Evolutionary conservation across 2,797 vertebrate genomes (phyloP), one percentile per base, ranked within the genome.

Genomic region (Galaxias olidus): DNA sequence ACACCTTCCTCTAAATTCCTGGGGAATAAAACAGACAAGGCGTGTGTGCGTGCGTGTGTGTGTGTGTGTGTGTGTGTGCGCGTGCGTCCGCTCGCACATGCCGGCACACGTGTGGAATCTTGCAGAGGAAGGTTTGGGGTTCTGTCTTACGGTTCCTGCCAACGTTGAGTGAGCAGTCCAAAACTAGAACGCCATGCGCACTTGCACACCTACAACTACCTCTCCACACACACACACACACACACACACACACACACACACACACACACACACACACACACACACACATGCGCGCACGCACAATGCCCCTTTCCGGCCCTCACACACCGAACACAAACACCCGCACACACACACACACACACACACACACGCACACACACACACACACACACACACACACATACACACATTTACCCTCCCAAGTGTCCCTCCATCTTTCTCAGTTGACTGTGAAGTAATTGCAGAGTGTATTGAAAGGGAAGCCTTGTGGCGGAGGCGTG

Each of bases 1-100:
- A 90, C 89, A 89, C 86, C 86, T 88, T 87, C 82, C 84, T 80
- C 76, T 77, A 83, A 82, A 88, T 88, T 86, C 84, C 86, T 70
- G 63, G 73, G 81, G 86, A 77, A 87, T 86, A 83, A 85, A 86
- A 84, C 66, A 76, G 40, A 9, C 73, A 62, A 83, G 72, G 66
- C 20, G 64, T 48, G 43, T 48, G 50, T 45, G 61, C 4, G 45
- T 53, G 46, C 10, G 53, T 17, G n/a, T 65, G 55, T 51, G 46
- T 9, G 48, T 54, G 18, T 45, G n/a, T 52, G 45, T 45, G 18
- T 40, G 40, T 61, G 54, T 52, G 54, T 66, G 69, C 55, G 66
- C 64, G 61, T 75, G 69, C 73, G 73, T 82, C 69, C 68, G 11
- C 77, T 81, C 77, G 56, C 58, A 83, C 84, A 81, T 79, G 81